Base-by-base conservation (phyloP, 1,140 invertebrate species). In the Drosophila aff. region DNA sequence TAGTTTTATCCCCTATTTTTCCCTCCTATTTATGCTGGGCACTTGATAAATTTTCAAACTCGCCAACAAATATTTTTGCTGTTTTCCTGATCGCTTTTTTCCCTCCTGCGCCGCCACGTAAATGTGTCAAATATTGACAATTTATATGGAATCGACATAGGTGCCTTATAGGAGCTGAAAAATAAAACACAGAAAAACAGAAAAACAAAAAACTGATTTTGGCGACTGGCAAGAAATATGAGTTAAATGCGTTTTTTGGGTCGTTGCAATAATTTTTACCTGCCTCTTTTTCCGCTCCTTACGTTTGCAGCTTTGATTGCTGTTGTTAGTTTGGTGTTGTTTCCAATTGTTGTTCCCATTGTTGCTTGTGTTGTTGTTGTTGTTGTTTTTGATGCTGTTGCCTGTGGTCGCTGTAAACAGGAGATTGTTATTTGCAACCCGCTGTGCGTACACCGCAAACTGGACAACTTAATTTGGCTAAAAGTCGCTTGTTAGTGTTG, bases 391-490 rank as follows among this genome's bases (percentile, higher is more conserved):
- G 66, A 13, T 13, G 36, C 23, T 60, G 38, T 71, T 26, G 66
- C 50, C 63, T 87, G 83, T 74, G 74, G 80, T 82, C 63, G 76
- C 83, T 83, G 81, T 87, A 87, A 86, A 86, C 83, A 86, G 84
- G 84, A 87, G 84, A 87, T 87, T 87, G 84, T 87, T 87, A 89
- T 87, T 87, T 87, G 84, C 84, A 84, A 81, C 84, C 84, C 84
- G 84, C 84, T 87, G 84, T 87, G 84, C 84, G 84, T 87, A 87
- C 84, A 84, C 81, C 84, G 84, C 84, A 89, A 87, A 89, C 84
- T 87, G 84, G 85, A 87, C 84, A 87, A 87, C 84, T 87, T 87
- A 87, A 87, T 87, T 87, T 87, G 84, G 84, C 84, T 84, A 87
- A 87, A 57, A 87, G 85, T 89, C 84, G 84, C 84, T 89, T 89